Evolutionary conservation across 2,113 vertebrate genomes (phyloP), one percentile per base, ranked within the genome.

Genomic region (Oryzias curvinotus): DNA sequence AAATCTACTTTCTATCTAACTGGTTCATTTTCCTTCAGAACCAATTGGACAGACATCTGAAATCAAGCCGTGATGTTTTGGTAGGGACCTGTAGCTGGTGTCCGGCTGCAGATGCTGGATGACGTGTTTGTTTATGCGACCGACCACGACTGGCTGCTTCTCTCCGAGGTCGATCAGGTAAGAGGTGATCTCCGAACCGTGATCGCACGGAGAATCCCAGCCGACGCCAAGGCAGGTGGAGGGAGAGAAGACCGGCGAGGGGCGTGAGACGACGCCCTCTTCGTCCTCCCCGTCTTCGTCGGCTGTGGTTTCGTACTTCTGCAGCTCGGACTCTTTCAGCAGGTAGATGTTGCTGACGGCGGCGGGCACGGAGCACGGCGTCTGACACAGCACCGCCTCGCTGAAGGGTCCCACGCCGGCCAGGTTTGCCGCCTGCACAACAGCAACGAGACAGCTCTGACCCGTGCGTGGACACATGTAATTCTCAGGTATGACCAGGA

Each of bases 161-260:
- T 98, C 97, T 69, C 97, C 96, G 15, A 94, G 93, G 90, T 99
- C 96, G 60, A 99, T 93, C 89, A 95, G 92, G 88, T 98, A 99
- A 78, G 94, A 94, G 23, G 92, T 94, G 85, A 99, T 97, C 85
- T 96, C 94, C 6, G 96, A 92, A 46, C 97, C 97, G 28, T 99
- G 95, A 84, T 96, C 92, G 68, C 93, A 93, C 1, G 97, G 97
- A 7, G 92, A 88, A 70, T 95, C 95, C 97, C 97, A 98, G 77
- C 86, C 91, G 67, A 99, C 65, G 23, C 94, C 95, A 89, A 98
- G 92, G 86, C 95, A 98, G 78, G 95, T 96, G 70, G 96, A 98
- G 12, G 95, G 93, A 50, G 93, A 97, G 86, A 95, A 96, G 64
- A 88, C 78, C 0, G 90, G 89, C 17, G 66, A 69, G 0, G 64